Evolutionary conservation across 2,113 vertebrate genomes (phyloP).

Genomic region (Apodemus sylvaticus): DNA sequence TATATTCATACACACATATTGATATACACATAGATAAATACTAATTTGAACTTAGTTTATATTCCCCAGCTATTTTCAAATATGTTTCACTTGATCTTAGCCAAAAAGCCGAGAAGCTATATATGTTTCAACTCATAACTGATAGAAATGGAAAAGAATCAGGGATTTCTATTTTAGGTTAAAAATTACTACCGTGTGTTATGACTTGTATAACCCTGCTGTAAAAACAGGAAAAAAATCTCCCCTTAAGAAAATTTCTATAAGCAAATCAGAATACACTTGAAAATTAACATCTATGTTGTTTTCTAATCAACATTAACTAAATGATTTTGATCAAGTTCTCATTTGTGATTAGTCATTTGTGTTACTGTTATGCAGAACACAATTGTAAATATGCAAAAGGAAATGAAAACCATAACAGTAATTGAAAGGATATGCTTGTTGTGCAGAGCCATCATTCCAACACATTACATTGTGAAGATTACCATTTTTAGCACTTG

Average conservation of each 20-base stretch:
- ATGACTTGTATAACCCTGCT: not conserved
- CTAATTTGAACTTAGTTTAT: not conserved
- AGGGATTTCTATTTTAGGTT: not conserved
- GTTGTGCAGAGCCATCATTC: not conserved
- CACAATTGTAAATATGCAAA: constrained; percentile 5
- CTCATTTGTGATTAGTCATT: not conserved
- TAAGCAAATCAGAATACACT: not conserved
- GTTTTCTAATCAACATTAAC: not conserved
- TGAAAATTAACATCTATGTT: not conserved
- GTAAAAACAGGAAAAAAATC: not conserved
- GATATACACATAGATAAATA: not conserved
- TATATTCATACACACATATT: not conserved
- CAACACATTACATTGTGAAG: constrained; percentile 7
- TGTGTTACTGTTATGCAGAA: not conserved
- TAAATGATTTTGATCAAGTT: constrained; percentile 11
- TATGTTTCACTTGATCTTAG: not conserved
- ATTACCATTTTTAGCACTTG: not conserved
- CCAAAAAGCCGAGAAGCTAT: too few species aligned
- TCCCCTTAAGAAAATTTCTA: not conserved
- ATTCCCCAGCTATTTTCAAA: not conserved
- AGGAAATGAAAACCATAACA: constrained; percentile 29
- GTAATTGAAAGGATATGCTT: not conserved
- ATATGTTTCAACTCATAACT: constrained; percentile 8
- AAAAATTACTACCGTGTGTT: not conserved
- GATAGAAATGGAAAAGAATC: not conserved